Base-by-base conservation (phyloP, 2,113 vertebrate species). In the Anolis carolinensis region DNA sequence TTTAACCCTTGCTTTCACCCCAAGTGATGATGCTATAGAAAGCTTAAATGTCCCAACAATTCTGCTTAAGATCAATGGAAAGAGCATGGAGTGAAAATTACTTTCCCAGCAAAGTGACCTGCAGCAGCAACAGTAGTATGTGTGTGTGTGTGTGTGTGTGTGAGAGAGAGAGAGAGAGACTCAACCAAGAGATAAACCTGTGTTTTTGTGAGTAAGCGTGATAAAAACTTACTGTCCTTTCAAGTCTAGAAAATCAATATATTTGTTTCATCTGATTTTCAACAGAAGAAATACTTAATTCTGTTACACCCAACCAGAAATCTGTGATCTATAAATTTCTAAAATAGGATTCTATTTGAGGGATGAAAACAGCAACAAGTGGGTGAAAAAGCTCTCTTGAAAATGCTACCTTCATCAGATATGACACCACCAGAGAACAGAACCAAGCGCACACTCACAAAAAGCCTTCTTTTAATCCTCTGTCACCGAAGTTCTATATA, bases 401-500 rank as follows among this genome's bases (percentile, higher is more conserved):
- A 91, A 18, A n/a, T 83, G 70, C 34, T 77, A n/a, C 52, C 23
- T 36, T 65, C 70, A n/a, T 14, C 78, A 20, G 44, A 44, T 7
- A 34, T 32, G 32, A 27, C 21, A 30, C 48, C 62, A 55, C 48
- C 23, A 71, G 23, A 70, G 74, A 70, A 63, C 25, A 20, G 55
- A 11, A 84, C 52, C 52, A 81, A 27, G 9, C 30, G 65, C 11
- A 68, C 25, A 90, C 89, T 82, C 91, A 87, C 92, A 91, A 86
- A 91, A 84, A 79, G 87, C 82, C 84, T 81, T 84, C 32, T 90
- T 91, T 86, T 83, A 91, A 90, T 25, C 80, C 80, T 50, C 78
- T 91, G 78, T 86, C 82, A 92, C 88, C 86, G 6, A 59, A 27
- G 2, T 83, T 44, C 16, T 85, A 63, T 85, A 85, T 83, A 0